Conservation (phyloP, 2,888 invertebrate genomes). For the Drosophila putrida region DNA sequence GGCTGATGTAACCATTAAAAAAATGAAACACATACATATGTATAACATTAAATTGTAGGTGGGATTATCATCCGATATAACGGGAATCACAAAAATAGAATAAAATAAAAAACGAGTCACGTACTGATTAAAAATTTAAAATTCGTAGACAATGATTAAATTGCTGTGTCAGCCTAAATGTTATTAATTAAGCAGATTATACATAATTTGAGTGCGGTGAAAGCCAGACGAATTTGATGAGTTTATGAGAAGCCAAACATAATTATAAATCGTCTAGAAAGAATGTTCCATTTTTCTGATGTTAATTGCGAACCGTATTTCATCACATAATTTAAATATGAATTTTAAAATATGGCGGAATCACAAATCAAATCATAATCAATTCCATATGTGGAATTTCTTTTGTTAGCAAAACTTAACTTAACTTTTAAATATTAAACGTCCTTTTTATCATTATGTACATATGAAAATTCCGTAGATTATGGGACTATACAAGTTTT, state of each 20-base stretch:
- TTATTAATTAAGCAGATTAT: constrained; percentile 28
- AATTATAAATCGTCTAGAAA: constrained; percentile 10
- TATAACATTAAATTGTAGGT: constrained; percentile 20
- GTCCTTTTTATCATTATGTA: not conserved
- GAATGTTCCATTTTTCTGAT: constrained; percentile 13
- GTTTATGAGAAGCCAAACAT: constrained; percentile 8
- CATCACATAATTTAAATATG: constrained; percentile 47
- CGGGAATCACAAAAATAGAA: constrained; percentile 14
- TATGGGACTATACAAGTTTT: not conserved
- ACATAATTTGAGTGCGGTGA: not conserved
- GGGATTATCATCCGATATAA: constrained; percentile 39
- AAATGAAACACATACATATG: constrained; percentile 48
- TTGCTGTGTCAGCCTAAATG: constrained; percentile 40
- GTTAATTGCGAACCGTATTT: constrained; percentile 49
- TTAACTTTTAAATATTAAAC: not conserved
- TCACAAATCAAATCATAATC: too few species aligned
- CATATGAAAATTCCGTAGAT: not conserved
- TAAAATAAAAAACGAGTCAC: constrained; percentile 15
- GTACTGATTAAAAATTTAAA: constrained; percentile 29
- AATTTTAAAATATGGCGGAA: not conserved
- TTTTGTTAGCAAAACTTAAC: constrained; percentile 2
- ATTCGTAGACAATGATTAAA: constrained; percentile 32
- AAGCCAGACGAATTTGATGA: constrained; percentile 18
- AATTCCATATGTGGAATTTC: constrained; percentile 34
- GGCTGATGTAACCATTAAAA: constrained; percentile 69